Evolutionary conservation across 2,888 invertebrate species (phyloP).

Genomic region (Habrosyne pyritoides): DNA sequence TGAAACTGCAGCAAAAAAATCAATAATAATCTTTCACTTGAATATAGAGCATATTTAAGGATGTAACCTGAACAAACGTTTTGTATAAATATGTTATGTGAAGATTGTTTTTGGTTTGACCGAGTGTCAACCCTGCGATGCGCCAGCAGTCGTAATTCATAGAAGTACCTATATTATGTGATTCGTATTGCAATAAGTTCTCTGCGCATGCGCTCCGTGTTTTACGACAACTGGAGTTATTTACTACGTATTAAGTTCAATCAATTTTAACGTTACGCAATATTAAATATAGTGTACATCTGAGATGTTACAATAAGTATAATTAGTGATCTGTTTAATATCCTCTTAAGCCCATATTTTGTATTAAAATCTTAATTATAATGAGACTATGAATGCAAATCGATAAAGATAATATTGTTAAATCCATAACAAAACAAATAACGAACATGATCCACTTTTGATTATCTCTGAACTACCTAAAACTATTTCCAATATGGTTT

Average conservation of each 20-base stretch:
- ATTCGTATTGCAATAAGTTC: conserved; percentile 38
- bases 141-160: conserved; percentile 32
- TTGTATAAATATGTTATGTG: conserved; percentile 18
- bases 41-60: no score
- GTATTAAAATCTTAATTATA: neutral
- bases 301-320: neutral
- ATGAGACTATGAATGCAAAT: neutral
- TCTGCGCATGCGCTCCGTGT: conserved; percentile 21
- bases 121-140: conserved; percentile 28
- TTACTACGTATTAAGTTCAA: conserved; percentile 30
- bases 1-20: neutral
- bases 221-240: conserved; percentile 28
- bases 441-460: no score
- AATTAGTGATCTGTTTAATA: neutral
- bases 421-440: no score
- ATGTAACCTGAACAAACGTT: no score
- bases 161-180: conserved; percentile 27
- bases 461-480: no score
- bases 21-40: no score
- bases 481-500: no score
- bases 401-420: no score
- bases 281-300: neutral
- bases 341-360: neutral
- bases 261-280: conserved; percentile 20
- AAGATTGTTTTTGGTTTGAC: conserved; percentile 12